Conservation (phyloP, 2,113 vertebrate genomes). For the Tetrax tetrax region DNA sequence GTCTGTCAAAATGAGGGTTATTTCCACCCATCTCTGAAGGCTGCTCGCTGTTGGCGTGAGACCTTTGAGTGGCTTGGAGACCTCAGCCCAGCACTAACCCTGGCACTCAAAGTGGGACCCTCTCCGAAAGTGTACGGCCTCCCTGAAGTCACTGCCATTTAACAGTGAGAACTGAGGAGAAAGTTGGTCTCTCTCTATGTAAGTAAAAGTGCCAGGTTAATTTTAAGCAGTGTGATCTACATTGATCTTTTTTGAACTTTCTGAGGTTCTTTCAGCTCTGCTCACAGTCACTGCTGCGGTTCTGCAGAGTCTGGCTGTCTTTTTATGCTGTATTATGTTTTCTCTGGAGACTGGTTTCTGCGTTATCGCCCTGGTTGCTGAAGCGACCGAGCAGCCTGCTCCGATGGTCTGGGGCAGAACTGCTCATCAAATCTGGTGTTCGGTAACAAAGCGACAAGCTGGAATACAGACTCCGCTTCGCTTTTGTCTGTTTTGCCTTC, state of each 20-base stretch:
- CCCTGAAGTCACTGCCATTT: neutral
- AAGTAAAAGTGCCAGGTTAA: neutral
- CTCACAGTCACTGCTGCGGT: neutral
- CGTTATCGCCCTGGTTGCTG: neutral
- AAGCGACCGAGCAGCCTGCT: neutral
- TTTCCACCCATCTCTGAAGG: neutral
- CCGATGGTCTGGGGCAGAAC: neutral
- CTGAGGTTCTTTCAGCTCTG: neutral
- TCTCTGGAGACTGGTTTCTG: neutral
- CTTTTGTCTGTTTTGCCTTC: neutral
- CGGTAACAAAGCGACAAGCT: neutral
- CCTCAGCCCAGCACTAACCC: neutral
- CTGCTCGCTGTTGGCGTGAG: neutral
- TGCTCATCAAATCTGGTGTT: neutral
- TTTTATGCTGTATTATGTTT: neutral
- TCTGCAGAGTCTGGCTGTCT: neutral
- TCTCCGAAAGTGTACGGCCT: neutral
- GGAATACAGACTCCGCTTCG: neutral
- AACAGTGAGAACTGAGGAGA: neutral
- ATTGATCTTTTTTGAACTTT: neutral
- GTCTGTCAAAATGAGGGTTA: neutral
- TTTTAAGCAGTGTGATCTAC: neutral
- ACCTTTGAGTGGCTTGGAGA: fast-evolving
- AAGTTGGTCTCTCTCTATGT: neutral
- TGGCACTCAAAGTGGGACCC: neutral